Base-by-base conservation (phyloP, 2,113 vertebrate genomes). In the Natator depressus region DNA sequence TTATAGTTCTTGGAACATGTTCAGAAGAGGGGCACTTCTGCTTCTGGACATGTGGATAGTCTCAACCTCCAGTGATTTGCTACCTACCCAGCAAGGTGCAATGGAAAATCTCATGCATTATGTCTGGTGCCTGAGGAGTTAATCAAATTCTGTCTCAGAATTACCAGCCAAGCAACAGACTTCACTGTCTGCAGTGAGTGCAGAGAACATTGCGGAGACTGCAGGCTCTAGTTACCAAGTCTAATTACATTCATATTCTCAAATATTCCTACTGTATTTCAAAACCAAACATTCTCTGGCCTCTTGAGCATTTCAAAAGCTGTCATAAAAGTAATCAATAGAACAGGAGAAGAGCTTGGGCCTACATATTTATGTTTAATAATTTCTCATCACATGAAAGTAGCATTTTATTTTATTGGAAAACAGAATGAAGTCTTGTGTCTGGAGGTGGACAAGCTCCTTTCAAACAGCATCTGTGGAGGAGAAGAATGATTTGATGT, bases 391-490 rank as follows among this genome's bases (percentile, higher is more conserved):
- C 42, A 76, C 75, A 76, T 76, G 75, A 76, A 76, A 76, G 87
- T 72, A 72, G n/a, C 65, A 38, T 20, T 72, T 38, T 86, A 46
- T 95, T 96, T 91, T 86, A 85, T 59, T 54, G n/a, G 53, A 95
- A 95, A 96, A 92, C 51, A 97, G 92, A 93, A 93, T 75, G 57
- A 53, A 91, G 50, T 57, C 50, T 84, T 93, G 46, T 85, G 54
- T 95, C 90, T 96, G 92, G 90, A 95, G 90, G 90, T 95, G 83
- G 94, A 95, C 94, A 95, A 89, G 81, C 53, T 88, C 53, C n/a
- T 96, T 95, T 94, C 81, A 95, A 94, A 89, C 35, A 89, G 31
- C 38, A 31, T 53, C 79, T 94, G 27, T 47, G 84, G 89, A 93
- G 94, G 46, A 89, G 94, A 94, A 92, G 46, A n/a, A 82, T 89